Conservation (phyloP, 30 jellyfish, hydroid and myxozoan species). For the Morbakka virulenta region DNA sequence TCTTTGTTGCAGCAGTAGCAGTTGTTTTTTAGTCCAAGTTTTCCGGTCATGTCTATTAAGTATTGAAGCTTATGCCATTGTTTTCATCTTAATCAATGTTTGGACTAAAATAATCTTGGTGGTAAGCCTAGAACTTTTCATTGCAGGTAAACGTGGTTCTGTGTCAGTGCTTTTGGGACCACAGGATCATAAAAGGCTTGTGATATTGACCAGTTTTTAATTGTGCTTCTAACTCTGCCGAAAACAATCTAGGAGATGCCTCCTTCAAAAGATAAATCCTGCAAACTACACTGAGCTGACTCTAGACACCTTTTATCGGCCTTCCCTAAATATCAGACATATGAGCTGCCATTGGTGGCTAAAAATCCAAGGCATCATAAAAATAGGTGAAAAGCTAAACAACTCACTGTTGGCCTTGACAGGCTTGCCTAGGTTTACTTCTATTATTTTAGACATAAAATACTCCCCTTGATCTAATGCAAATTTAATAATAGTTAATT, state of each 20-base stretch:
- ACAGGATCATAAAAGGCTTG: not conserved
- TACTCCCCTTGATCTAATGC: no score
- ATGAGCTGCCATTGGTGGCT: not conserved
- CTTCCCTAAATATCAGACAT: not conserved
- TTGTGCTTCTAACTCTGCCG: not conserved
- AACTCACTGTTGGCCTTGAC: no score
- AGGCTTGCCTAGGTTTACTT: no score
- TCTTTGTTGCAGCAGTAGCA: not conserved
- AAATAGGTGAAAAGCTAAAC: no score
- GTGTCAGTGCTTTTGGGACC: not conserved
- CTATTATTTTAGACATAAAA: no score
- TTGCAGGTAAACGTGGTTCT: not conserved
- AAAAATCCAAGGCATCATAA: no score
- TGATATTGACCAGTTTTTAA: no score
- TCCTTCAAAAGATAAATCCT: not conserved
- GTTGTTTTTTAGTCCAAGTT: not conserved
- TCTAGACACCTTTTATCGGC: not conserved
- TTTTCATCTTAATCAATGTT: not conserved
- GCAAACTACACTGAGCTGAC: not conserved
- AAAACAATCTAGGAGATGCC: not conserved
- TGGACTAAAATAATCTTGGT: not conserved
- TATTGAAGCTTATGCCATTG: not conserved
- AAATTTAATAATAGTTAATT: no score
- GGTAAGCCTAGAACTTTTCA: not conserved
- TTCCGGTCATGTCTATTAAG: not conserved